Evolutionary conservation across 2,113 vertebrate species (phyloP).

Genomic region (Hypanus sabinus): DNA sequence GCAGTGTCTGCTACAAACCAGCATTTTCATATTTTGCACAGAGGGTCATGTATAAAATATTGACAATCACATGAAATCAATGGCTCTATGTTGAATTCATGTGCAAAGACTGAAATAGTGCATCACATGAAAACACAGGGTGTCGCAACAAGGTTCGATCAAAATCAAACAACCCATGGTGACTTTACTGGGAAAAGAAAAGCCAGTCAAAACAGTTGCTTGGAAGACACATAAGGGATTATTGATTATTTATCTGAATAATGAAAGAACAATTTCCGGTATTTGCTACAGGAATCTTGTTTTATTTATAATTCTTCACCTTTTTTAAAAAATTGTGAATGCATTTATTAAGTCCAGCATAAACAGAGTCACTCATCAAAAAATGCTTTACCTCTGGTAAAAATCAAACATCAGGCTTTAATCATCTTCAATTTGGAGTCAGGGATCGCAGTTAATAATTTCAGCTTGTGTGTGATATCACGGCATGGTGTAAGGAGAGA

Average conservation of each 20-base stretch:
- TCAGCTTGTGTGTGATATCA: neutral
- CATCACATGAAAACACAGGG: too few relatives aligned
- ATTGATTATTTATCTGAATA: neutral
- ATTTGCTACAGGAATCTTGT: neutral
- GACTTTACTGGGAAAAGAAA: neutral
- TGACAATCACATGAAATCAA: too few relatives aligned
- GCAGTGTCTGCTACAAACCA: too few relatives aligned
- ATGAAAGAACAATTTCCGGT: neutral
- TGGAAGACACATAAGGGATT: neutral
- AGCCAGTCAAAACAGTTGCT: neutral
- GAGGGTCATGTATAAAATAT: too few relatives aligned
- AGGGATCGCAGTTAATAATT: neutral
- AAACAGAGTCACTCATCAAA: neutral
- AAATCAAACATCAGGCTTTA: neutral
- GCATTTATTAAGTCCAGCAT: neutral
- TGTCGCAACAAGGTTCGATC: too few relatives aligned
- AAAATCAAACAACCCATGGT: neutral
- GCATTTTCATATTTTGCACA: too few relatives aligned
- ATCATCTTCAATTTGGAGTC: neutral
- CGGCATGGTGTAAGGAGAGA: neutral
- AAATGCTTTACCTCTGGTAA: neutral
- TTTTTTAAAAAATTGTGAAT: neutral
- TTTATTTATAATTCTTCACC: neutral
- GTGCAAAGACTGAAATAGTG: too few relatives aligned
- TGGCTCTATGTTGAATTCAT: too few relatives aligned